Base-by-base conservation (phyloP, 1,140 invertebrate species). In the Brachionus sp. region DNA sequence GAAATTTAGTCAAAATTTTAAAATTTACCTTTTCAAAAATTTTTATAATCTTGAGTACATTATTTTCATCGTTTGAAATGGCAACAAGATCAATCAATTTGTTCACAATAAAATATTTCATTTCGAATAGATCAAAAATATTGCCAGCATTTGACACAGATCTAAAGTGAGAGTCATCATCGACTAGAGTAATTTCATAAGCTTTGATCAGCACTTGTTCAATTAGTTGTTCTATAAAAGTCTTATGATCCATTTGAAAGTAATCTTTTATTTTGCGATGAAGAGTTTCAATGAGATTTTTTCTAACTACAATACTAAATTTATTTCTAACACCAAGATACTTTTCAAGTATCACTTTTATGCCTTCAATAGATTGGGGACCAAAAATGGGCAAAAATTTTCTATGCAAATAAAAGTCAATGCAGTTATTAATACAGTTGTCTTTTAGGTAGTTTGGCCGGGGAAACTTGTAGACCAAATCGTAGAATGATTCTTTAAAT, bases 401-500 rank as follows among this genome's bases (percentile, higher is more conserved):
- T 19, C 50, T 25, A 7, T 57, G 77, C 19, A 80, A 62, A 44
- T 80, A 62, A 66, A 62, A 80, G 6, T 80, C 77, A 13, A 80
- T 25, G 23, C 77, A 80, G 25, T 80, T 57, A 9, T 80, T 80
- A 2, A 80, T 57, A 66, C 77, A 80, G 25, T 66, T 80, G 12
- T 80, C 77, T 66, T 80, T 80, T 1, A 80, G 50, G 37, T 62
- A 66, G n/a, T 39, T 80, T 12, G 77, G 23, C 5, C 23, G 50
- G 5, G 77, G 77, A 80, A 80, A 80, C 12, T 64, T 80, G 50
- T 80, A 62, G 50, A 80, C 77, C 39, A 80, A 19, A 13, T 80
- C 77, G 39, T 80, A 80, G 25, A 80, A 80, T 2, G 77, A 50
- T 57, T 80, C 77, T 25, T 80, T 80, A 16, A 80, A 80, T 80